Percentiles rank a stretch among this genome's conserved stretches.
phyloP scores from a whole-genome alignment of 1,140 invertebrate species.

The Mamestra configurata region DNA sequence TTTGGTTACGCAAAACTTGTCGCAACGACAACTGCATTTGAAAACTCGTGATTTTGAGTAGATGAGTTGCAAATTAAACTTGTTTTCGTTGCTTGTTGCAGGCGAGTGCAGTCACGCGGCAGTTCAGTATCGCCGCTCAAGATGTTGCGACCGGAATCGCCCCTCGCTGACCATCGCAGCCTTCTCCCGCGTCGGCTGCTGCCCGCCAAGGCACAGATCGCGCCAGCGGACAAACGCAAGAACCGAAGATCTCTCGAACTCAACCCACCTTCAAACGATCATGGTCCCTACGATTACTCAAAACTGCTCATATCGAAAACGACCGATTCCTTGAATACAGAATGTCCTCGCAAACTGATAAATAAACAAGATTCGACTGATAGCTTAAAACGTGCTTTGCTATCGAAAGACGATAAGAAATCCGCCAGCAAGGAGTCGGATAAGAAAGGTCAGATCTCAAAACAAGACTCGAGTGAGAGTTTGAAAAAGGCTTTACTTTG shows the following conservation, averaged over 20 bases:
- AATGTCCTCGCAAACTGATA: slow-evolving; percentile 79
- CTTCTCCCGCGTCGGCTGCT: slow-evolving; percentile 81
- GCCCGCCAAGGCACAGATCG: slow-evolving; percentile 82
- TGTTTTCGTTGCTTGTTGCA: slow-evolving; percentile 70
- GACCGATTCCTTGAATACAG: slow-evolving; percentile 82
- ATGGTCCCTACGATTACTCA: slow-evolving; percentile 80
- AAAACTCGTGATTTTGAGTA: no score
- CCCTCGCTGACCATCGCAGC: slow-evolving; percentile 85
- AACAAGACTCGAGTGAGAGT: slow-evolving; percentile 82
- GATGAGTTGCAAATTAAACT: neutral
- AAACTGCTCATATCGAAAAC: slow-evolving; percentile 85
- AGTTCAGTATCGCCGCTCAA: slow-evolving; percentile 70
- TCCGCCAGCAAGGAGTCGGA: slow-evolving; percentile 65
- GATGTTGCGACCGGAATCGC: slow-evolving; percentile 85
- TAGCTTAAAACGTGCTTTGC: slow-evolving; percentile 78
- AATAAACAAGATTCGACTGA: slow-evolving; percentile 84
- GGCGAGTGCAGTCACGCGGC: slow-evolving; percentile 74
- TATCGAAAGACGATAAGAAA: slow-evolving; percentile 83
- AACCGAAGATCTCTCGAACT: slow-evolving; percentile 83
- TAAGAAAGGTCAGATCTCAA: slow-evolving; percentile 68
- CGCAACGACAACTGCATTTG: neutral
- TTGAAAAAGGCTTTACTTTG: slow-evolving; percentile 79
- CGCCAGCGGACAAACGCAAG: slow-evolving; percentile 80
- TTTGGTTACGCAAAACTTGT: slow-evolving; percentile 8
- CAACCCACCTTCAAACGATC: slow-evolving; percentile 77